phyloP scores from a whole-genome alignment of 2,113 vertebrate species.

The Phalacrocorax carbo region DNA sequence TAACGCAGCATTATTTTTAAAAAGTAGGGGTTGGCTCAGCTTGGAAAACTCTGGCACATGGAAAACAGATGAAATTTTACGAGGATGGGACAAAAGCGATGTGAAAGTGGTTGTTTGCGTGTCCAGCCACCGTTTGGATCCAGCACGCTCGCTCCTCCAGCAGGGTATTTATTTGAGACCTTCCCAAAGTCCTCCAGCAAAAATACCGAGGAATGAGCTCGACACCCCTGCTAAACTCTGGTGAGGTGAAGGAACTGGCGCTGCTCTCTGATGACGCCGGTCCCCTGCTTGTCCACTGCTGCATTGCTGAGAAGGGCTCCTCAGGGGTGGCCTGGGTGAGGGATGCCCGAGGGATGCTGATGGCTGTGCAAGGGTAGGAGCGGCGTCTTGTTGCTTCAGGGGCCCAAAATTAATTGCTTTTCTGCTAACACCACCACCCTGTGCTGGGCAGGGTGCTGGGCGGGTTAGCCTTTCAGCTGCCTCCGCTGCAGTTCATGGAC shows the following conservation, averaged over 20 bases:
- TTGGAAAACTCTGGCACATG: neutral
- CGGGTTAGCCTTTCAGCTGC: neutral
- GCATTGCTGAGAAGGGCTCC: neutral
- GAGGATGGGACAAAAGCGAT: neutral
- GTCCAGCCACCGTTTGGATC: rapidly evolving
- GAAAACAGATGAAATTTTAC: neutral
- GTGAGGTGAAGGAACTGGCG: neutral
- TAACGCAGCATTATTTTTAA: neutral
- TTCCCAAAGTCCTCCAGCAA: neutral
- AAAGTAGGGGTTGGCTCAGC: neutral
- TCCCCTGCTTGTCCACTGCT: neutral
- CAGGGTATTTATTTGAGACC: neutral
- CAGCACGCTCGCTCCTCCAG: neutral
- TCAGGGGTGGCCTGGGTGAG: rapidly evolving
- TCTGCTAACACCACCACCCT: neutral
- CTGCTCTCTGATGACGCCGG: neutral
- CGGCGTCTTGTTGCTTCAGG: neutral
- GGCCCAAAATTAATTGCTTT: neutral
- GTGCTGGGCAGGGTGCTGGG: neutral
- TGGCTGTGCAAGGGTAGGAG: neutral
- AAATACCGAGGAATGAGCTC: neutral
- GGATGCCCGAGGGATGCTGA: neutral
- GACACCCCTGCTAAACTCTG: rapidly evolving
- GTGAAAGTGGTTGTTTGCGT: neutral
- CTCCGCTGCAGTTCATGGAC: rapidly evolving